Evolutionary conservation across 2,797 vertebrate species (phyloP).

Genomic region (Melanotaenia trifasciata): DNA sequence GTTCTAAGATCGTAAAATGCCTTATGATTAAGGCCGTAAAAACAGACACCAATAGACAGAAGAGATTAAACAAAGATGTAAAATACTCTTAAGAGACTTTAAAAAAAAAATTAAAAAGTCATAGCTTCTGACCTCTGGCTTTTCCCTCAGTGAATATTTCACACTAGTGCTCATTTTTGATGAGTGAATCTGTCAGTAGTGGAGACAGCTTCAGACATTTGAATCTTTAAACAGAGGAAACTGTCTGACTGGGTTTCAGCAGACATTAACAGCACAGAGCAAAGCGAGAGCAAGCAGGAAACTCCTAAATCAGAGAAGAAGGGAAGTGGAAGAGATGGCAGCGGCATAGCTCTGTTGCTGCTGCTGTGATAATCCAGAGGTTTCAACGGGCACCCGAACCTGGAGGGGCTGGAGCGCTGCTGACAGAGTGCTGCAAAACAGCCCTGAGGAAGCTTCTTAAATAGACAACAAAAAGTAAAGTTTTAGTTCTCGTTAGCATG

Average conservation of each 20-base stretch:
- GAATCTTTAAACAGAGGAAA: slow-evolving; percentile 80
- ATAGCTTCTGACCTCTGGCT: slow-evolving; percentile 57
- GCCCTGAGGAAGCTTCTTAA: slow-evolving; percentile 24
- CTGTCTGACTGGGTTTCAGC: slow-evolving; percentile 69
- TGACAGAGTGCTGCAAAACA: background rate
- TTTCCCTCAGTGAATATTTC: slow-evolving; percentile 73
- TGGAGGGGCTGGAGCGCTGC: background rate
- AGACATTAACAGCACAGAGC: slow-evolving; percentile 32
- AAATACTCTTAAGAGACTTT: slow-evolving; percentile 6
- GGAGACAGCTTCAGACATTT: slow-evolving; percentile 69
- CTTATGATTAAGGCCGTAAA: slow-evolving; percentile 1
- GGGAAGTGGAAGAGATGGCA: slow-evolving; percentile 29
- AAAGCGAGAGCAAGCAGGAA: slow-evolving; percentile 46
- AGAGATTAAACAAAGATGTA: background rate
- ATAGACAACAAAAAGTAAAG: slow-evolving; percentile 11
- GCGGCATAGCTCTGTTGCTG: slow-evolving; percentile 3
- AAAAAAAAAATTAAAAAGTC: background rate
- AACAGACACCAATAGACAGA: background rate
- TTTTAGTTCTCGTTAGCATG: slow-evolving; percentile 23
- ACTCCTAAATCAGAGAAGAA: slow-evolving; percentile 34
- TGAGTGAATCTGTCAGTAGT: slow-evolving; percentile 60
- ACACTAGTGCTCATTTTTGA: slow-evolving; percentile 68
- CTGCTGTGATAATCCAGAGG: slow-evolving; percentile 32
- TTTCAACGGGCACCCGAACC: slow-evolving; percentile 25
- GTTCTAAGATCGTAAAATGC: slow-evolving; percentile 5